Base-by-base conservation (phyloP, 2,797 vertebrate genomes). In the Anabas testudineus region DNA sequence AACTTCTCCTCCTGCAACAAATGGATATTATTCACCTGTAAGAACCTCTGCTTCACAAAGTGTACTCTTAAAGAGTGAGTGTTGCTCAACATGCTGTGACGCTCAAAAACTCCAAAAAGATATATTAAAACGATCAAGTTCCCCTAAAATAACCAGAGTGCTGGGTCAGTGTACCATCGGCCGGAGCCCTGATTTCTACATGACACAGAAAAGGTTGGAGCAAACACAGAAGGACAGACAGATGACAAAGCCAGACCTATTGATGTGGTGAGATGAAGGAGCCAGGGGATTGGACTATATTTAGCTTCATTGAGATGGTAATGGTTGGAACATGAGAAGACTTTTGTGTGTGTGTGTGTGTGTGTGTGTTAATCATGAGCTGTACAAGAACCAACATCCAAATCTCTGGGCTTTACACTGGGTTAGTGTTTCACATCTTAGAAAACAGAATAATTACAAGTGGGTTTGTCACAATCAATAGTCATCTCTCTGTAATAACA, bases 251-350 rank as follows among this genome's bases (percentile, higher is more conserved):
- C 77, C 71, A 77, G 42, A 84, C 66, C 85, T 68, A 91, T 88
- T 91, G 89, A 93, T 91, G 89, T 88, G 72, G 46, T 0, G 21
- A 85, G 82, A 91, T 91, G 86, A 92, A 92, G 89, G 88, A 83
- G 70, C 63, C 1, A 10, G 34, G 80, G 80, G 85, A 80, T 13
- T 61, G 79, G 67, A 70, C 87, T 91, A 92, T 90, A 90, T 92
- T 92, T 91, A 91, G 90, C 78, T 84, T 90, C 80, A 92, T 91
- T 92, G 91, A 91, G 76, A 92, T 92, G 92, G 61, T 92, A 93
- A 93, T 93, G 80, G 77, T 64, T 82, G 71, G 63, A 82, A 87
- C 88, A 91, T 89, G 78, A 91, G 84, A 88, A 75, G 81, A 77
- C 51, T 3, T 36, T 14, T 58, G 66, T 71, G 58, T 69, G 12